A percentile compares a stretch with the other conserved stretches of the same genome.
Conservation (phyloP, 1,140 invertebrate species). For the Drosophila ohnishii region DNA sequence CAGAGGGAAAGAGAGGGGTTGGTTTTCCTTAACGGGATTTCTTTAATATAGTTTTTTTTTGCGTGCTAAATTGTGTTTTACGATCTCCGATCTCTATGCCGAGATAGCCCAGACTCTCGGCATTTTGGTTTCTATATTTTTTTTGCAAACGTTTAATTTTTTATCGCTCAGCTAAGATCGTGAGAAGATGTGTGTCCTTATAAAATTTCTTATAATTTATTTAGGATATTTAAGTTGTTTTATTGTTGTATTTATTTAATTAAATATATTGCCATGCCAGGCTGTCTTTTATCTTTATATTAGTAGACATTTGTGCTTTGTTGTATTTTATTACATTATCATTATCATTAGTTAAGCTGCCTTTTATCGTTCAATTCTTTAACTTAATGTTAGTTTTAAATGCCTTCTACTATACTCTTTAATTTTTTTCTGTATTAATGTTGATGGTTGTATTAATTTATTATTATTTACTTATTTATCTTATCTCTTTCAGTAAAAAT, state of each 20-base stretch:
- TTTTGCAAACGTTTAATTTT: slow-evolving; percentile 63
- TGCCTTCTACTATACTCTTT: too few relatives aligned
- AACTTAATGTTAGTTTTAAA: too few relatives aligned
- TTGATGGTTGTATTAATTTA: too few relatives aligned
- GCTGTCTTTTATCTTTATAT: not conserved
- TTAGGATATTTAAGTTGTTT: not conserved
- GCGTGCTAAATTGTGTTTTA: slow-evolving; percentile 73
- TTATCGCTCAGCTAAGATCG: slow-evolving; percentile 60
- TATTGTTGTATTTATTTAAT: not conserved
- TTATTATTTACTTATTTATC: too few relatives aligned
- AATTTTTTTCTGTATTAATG: not conserved
- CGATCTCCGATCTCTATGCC: slow-evolving; percentile 41
- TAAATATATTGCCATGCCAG: not conserved
- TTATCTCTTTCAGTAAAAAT: not conserved
- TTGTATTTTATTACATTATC: not conserved
- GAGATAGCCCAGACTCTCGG: slow-evolving; percentile 43
- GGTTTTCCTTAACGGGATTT: slow-evolving; percentile 40
- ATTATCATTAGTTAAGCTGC: not conserved
- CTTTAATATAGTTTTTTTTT: slow-evolving; percentile 45
- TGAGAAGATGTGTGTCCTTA: slow-evolving; percentile 57
- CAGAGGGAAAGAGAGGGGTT: slow-evolving; percentile 38
- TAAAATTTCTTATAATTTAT: not conserved
- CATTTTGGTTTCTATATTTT: slow-evolving; percentile 35
- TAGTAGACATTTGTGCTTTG: not conserved
- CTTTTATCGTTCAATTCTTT: not conserved